phyloP scores from a whole-genome alignment of 2,113 vertebrate species.

The cat (Felis catus) region F.catus_Fca126_mat1.0 CM031412.1:147160001-147160500 shows the following conservation, averaged over 20 bases:
- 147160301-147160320: too few species aligned
- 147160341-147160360: conserved; percentile 11
- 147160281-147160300: neutral
- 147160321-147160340: neutral
- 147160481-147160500: neutral
- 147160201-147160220: neutral
- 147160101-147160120: rapidly evolving
- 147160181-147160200: neutral
- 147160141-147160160: too few species aligned
- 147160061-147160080: neutral
- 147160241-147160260: neutral
- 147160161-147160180: neutral
- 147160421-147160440: neutral
- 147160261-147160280: neutral
- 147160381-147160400: neutral
- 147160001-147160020: neutral
- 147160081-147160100: too few species aligned
- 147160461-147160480: neutral
- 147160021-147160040: neutral
- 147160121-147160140: neutral
- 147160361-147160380: neutral
- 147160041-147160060: neutral
- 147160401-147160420: neutral
- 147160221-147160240: neutral
- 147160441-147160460: neutral